These are phyloP conservation scores for Cryptophagus acutangulus DNA, from an alignment of 2,888 invertebrate species.

Conservation along the genomic window DNA sequence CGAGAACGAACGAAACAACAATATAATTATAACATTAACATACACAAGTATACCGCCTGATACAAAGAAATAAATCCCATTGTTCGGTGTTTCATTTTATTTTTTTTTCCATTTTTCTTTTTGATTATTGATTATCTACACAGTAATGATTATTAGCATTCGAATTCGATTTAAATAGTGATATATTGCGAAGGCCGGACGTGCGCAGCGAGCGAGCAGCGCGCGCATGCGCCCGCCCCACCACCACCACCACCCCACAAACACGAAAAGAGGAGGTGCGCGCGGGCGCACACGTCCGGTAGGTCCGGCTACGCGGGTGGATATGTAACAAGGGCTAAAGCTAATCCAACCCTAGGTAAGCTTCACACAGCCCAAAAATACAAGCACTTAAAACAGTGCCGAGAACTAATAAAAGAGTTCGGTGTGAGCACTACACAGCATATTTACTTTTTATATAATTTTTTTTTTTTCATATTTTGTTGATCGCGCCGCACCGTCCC, in stretches of 20 bases:
- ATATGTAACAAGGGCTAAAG: slow-evolving; percentile 55
- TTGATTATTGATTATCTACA: slow-evolving; percentile 51
- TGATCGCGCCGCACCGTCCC: slow-evolving; percentile 26
- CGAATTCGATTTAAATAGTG: slow-evolving; percentile 47
- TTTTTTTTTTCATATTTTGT: too few species aligned
- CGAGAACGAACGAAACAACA: slow-evolving; percentile 47
- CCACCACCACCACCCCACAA: neutral
- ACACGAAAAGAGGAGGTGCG: slow-evolving; percentile 5
- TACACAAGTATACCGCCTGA: slow-evolving; percentile 44
- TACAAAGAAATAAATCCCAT: slow-evolving; percentile 37
- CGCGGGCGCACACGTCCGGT: slow-evolving; percentile 32
- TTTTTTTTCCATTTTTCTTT: slow-evolving; percentile 15
- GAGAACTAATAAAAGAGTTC: slow-evolving; percentile 53
- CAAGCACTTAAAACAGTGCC: slow-evolving; percentile 67
- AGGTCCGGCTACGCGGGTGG: slow-evolving; percentile 48
- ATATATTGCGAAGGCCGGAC: slow-evolving; percentile 43
- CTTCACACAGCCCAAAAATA: slow-evolving; percentile 62
- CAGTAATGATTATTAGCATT: slow-evolving; percentile 49
- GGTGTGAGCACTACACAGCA: slow-evolving; percentile 50
- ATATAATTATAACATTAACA: slow-evolving; percentile 43
- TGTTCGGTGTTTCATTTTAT: slow-evolving; percentile 44
- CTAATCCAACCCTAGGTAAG: slow-evolving; percentile 54
- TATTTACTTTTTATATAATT: too few species aligned
- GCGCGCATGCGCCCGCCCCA: neutral
- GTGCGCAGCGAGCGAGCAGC: slow-evolving; percentile 40